Base-by-base conservation (phyloP, 2,888 invertebrate species). In the Exocentrus adspersus region DNA sequence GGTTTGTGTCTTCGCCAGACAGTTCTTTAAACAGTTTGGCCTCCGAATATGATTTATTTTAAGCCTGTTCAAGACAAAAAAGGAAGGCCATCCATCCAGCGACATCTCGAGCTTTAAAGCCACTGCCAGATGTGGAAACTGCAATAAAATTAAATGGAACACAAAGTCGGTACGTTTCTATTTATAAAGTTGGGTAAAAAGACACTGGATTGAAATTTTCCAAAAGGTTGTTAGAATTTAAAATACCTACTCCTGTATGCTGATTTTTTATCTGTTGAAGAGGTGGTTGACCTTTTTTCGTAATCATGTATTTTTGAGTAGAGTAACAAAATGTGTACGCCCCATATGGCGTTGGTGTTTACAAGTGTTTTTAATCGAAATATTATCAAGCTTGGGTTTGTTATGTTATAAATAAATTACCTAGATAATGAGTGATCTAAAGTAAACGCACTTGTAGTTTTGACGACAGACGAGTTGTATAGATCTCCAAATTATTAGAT, bases 71-170 rank as follows among this genome's bases (percentile, higher is more conserved):
- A 14, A 54, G 42, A 43, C 12, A 24, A 43, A 43, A 43, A 41
- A 30, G 21, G 10, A 30, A 51, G 32, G 19, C 32, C 32, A 7
- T 21, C 53, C 42, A 12, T 21, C 28, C n/a, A n/a, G 21, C 43
- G 54, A 54, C 30, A 54, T 54, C 28, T 24, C 28, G 45, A 17
- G 45, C 28, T 54, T 53, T 30, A 43, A 54, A 43, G 54, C 43
- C 19, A 14, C 24, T 28, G 28, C 43, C 54, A 54, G 54, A 54
- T 54, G 54, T 43, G 45, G 24, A 42, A 43, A 54, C 54, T 43
- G 54, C 43, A 54, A 45, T 54, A 45, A 54, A 54, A 54, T 54
- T 54, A 54, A 54, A 54, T 54, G n/a, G 54, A 54, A n/a, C 54
- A 54, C 24, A 48, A 30, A 37, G 24, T 43, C 17, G 54, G n/a